These are phyloP conservation scores for Caranx melampygus DNA, from an alignment of 2,113 vertebrate species.

Conservation along the genomic window DNA sequence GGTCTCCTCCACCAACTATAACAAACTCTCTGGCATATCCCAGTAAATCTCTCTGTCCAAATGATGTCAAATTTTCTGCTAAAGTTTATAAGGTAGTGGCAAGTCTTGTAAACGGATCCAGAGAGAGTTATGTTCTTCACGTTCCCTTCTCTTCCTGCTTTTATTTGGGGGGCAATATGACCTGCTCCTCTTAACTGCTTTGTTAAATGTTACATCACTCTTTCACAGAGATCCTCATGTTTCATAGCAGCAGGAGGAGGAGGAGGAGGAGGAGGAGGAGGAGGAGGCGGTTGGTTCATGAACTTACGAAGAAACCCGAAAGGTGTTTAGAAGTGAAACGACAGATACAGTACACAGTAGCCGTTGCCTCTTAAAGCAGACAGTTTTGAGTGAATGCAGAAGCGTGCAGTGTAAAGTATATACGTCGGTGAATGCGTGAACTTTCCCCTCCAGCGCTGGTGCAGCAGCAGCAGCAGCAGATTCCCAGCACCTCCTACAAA, in stretches of 20 bases:
- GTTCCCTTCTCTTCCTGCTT: constrained; percentile 67
- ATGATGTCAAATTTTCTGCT: constrained; percentile 66
- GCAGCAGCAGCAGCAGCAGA: not conserved
- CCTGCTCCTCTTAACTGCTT: constrained; percentile 53
- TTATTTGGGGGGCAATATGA: constrained; percentile 73
- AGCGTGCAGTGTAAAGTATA: constrained; percentile 1
- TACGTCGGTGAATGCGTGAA: accelerated
- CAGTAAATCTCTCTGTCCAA: constrained; percentile 70
- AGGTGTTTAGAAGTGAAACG: constrained; percentile 75
- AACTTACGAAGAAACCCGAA: constrained; percentile 48
- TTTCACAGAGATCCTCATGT: constrained; percentile 63
- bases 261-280: not conserved
- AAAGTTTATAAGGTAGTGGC: constrained; percentile 76
- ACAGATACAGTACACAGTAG: constrained; percentile 62
- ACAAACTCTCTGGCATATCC: constrained; percentile 46
- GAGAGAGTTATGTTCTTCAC: constrained; percentile 70
- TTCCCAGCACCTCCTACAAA: constrained; percentile 38
- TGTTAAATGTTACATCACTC: constrained; percentile 70
- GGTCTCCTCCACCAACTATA: constrained; percentile 27
- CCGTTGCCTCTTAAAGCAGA: constrained; percentile 22
- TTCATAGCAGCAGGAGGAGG: constrained; percentile 50
- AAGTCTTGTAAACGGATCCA: constrained; percentile 76
- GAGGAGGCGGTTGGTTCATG: constrained; percentile 3
- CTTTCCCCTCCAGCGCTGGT: not conserved
- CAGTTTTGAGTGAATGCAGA: constrained; percentile 56